Evolutionary conservation across 2,797 vertebrate genomes (phyloP).

Genomic region (Leuciscus waleckii): DNA sequence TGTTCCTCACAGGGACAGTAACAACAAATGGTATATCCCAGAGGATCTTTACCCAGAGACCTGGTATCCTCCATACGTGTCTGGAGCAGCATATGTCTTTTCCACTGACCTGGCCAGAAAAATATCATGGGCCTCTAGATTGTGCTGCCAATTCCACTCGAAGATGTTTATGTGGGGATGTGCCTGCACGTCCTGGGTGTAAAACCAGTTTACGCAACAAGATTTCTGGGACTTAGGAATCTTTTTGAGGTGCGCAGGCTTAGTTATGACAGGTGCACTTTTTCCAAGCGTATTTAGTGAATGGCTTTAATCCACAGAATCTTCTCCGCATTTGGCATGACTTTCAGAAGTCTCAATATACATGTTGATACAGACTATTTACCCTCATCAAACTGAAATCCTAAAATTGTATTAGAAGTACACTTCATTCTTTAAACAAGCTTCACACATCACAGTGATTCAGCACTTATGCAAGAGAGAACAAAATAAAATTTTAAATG

Average conservation of each 20-base stretch:
- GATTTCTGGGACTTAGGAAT: slow-evolving; percentile 77
- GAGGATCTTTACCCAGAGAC: slow-evolving; percentile 85
- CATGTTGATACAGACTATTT: slow-evolving; percentile 63
- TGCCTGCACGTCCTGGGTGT: slow-evolving; percentile 88
- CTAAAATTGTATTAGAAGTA: neutral
- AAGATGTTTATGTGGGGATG: slow-evolving; percentile 95
- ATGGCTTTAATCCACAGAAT: slow-evolving; percentile 65
- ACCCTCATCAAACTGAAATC: neutral
- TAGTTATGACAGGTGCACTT: slow-evolving; percentile 74
- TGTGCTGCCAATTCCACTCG: slow-evolving; percentile 86
- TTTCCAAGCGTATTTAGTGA: slow-evolving; percentile 68
- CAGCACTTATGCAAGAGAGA: too few species aligned
- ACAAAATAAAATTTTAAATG: neutral
- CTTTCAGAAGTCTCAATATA: slow-evolving; percentile 64
- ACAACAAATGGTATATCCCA: slow-evolving; percentile 89
- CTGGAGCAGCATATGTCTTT: slow-evolving; percentile 94
- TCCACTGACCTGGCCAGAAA: slow-evolving; percentile 89
- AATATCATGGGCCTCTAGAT: slow-evolving; percentile 89
- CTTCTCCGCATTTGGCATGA: slow-evolving; percentile 73
- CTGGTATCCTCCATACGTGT: slow-evolving; percentile 90
- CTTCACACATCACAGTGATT: neutral
- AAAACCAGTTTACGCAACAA: slow-evolving; percentile 84
- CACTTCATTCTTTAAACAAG: neutral
- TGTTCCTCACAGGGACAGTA: slow-evolving; percentile 84
- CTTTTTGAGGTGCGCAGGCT: slow-evolving; percentile 73